Evolutionary conservation across 2,888 invertebrate species (phyloP).

Genomic region (Ectemnius continuus): DNA sequence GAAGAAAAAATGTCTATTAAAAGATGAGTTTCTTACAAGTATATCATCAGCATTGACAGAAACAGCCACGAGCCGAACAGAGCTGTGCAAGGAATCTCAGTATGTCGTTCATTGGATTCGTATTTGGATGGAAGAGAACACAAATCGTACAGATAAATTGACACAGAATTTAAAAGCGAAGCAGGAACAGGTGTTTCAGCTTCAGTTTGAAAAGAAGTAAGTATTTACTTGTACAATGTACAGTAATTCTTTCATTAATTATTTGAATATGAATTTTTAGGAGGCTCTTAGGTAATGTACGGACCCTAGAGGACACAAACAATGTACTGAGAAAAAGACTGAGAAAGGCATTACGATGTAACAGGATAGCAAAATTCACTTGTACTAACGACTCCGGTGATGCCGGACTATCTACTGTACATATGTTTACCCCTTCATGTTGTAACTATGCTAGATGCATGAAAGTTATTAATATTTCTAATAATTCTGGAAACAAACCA

Average conservation of each 20-base stretch:
- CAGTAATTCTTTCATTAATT: neutral
- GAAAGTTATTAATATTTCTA: conserved; percentile 5
- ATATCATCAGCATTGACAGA: conserved; percentile 68
- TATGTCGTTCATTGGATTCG: conserved; percentile 68
- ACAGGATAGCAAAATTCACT: conserved; percentile 40
- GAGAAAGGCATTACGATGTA: conserved; percentile 42
- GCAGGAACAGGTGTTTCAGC: conserved; percentile 62
- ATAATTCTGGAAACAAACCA: conserved; percentile 56
- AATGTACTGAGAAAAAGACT: conserved; percentile 51
- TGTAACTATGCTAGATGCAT: neutral
- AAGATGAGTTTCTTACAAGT: conserved; percentile 64
- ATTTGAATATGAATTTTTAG: conserved; percentile 53
- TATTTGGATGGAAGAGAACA: conserved; percentile 69
- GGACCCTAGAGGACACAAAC: conserved; percentile 58
- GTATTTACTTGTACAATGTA: conserved; percentile 6
- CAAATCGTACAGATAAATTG: conserved; percentile 57
- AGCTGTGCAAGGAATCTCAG: conserved; percentile 70
- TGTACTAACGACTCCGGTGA: conserved; percentile 3
- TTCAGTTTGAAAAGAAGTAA: conserved; percentile 69
- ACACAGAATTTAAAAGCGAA: conserved; percentile 61
- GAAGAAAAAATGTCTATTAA: conserved; percentile 67
- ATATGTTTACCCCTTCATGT: neutral
- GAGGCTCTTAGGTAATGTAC: conserved; percentile 59
- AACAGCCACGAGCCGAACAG: conserved; percentile 65
- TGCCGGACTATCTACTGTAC: too few species aligned